Evolutionary conservation across 2,888 invertebrate species (phyloP), one percentile per base, ranked within the genome.

Genomic region (Noctua fimbriata): DNA sequence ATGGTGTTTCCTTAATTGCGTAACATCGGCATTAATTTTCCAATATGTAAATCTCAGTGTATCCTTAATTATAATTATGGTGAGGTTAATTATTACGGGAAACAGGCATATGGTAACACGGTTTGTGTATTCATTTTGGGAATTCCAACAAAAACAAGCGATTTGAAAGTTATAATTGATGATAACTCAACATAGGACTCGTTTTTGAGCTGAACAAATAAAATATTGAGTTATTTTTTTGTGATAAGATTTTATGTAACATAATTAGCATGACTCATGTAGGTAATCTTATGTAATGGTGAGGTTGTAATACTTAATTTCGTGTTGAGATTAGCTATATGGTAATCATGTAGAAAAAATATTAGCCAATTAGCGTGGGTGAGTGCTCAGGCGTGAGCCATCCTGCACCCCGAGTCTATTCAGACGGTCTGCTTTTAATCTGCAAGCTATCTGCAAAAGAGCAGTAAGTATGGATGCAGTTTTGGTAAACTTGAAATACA

Each of bases 1-100:
- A 91, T 90, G 90, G 89, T 90, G 90, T 92, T 92, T 90, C 88
- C 89, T 82, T 87, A 86, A 83, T 90, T 89, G 83, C 89, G 83
- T 88, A 89, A 89, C 85, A 52, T 74, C 77, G 60, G 79, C 79
- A 78, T 87, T 88, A 86, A 87, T 89, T 89, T 86, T 85, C 79
- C 84, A 87, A 78, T 83, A 82, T 80, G 76, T 84, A 86, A 87
- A 89, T 89, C 81, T 81, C 72, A 52, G 78, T 72, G 36, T 77
- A 76, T 81, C 69, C 84, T 86, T 88, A 78, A 86, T 87, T 73
- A 73, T 82, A 49, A 81, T 79, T 66, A 74, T 67, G 47, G 1
- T 44, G 58, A 58, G n/a, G 69, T 70, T 60, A 73, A 74, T 72
- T 79, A 65, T 73, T 79, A 58, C 36, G 21, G 55, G 24, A 47